These are phyloP conservation scores for Eulemur macaco DNA, from an alignment of 2,113 vertebrate genomes.

Conservation along the genomic window DNA sequence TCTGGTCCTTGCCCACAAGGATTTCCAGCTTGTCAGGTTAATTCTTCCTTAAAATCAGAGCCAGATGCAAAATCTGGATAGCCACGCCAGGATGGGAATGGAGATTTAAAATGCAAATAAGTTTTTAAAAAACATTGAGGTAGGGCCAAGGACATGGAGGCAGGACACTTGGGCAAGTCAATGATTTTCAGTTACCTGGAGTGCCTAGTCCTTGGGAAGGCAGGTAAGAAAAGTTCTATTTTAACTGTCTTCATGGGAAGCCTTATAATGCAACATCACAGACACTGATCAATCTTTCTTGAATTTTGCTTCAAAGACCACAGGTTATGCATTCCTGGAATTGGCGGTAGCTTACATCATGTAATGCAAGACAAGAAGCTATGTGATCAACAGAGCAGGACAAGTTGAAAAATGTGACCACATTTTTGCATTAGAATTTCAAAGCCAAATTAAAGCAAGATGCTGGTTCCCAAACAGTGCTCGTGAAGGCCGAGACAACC, in stretches of 20 bases:
- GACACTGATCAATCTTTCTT: conserved; percentile 34
- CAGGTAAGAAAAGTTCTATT: not conserved
- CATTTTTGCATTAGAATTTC: not conserved
- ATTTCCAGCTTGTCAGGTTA: conserved; percentile 67
- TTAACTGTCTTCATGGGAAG: not conserved
- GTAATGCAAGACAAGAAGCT: not conserved
- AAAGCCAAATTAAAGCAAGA: conserved; percentile 54
- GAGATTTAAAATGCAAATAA: conserved; percentile 19
- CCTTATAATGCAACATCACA: not conserved
- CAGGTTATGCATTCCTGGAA: not conserved
- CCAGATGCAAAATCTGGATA: conserved; percentile 49
- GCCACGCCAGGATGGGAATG: not conserved
- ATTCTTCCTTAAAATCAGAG: conserved; percentile 72
- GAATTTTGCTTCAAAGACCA: conserved; percentile 29
- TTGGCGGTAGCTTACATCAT: not conserved
- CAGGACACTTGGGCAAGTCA: not conserved
- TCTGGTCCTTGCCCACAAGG: conserved; percentile 57
- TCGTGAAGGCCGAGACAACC: not conserved
- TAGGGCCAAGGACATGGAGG: not conserved
- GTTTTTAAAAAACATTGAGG: not conserved
- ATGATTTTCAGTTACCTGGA: not conserved
- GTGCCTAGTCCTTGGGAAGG: not conserved
- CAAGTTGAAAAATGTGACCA: conserved; percentile 1
- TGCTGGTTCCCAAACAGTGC: not conserved
- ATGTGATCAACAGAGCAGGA: not conserved